Percentiles rank a stretch among this genome's conserved stretches.
These are phyloP conservation scores for Tribolium castaneum DNA, from an alignment of 1,140 invertebrate species.

Conservation along the genomic window DNA sequence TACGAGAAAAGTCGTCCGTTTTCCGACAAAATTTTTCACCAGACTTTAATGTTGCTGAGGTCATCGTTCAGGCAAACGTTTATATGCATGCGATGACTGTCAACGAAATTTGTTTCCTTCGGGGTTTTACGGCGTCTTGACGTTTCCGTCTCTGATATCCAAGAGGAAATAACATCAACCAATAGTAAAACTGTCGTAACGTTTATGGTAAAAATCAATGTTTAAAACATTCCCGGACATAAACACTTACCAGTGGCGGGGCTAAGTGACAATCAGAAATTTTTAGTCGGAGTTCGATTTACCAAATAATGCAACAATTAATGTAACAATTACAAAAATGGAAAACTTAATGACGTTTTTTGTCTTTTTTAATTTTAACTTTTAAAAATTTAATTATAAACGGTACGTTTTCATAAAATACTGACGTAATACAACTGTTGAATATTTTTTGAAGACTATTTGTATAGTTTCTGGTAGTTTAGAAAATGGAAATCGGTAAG, in stretches of 20 bases:
- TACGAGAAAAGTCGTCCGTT: neutral
- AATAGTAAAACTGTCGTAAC: neutral
- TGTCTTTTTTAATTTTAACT: too few species aligned
- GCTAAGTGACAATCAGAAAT: too few species aligned
- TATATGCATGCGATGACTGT: conserved; percentile 2
- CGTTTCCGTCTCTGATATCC: neutral
- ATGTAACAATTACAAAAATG: too few species aligned
- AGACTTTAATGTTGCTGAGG: neutral
- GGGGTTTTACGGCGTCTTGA: neutral
- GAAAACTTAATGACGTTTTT: too few species aligned
- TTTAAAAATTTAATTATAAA: too few species aligned
- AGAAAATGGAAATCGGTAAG: too few species aligned
- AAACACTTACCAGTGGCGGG: neutral
- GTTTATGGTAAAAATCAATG: neutral
- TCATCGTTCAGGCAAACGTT: neutral
- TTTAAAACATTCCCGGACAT: neutral
- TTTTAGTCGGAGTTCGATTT: too few species aligned
- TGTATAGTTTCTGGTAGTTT: too few species aligned
- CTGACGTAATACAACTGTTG: too few species aligned
- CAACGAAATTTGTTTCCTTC: neutral
- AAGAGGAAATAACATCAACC: neutral
- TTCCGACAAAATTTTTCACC: neutral
- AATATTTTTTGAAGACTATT: too few species aligned
- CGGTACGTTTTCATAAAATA: too few species aligned
- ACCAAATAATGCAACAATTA: too few species aligned